These are phyloP conservation scores for Australoheros scitulus DNA, from an alignment of 2,113 vertebrate genomes.

Conservation along the genomic window DNA sequence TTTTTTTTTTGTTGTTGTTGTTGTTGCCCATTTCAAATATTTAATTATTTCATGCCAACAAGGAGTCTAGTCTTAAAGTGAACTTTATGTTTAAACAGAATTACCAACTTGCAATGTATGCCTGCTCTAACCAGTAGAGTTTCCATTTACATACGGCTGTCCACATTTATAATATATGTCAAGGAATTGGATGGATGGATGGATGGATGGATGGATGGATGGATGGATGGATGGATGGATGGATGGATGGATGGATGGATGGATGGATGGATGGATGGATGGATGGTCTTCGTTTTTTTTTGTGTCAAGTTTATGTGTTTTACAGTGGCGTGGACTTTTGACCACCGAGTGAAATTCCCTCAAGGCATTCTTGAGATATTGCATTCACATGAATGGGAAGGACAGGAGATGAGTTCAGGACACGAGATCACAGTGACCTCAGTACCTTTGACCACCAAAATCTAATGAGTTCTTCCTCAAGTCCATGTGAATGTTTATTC, in stretches of 20 bases:
- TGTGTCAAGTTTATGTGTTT: background rate
- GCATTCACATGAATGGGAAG: background rate
- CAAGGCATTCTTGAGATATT: background rate
- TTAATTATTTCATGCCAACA: background rate
- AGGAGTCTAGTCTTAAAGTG: background rate
- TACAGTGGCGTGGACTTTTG: background rate
- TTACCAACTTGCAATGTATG: background rate
- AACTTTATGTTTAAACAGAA: background rate
- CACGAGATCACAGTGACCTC: background rate
- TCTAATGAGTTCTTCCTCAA: background rate
- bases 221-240: too few relatives aligned
- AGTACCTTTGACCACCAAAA: background rate
- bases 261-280: too few relatives aligned
- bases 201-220: too few relatives aligned
- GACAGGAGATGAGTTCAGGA: background rate
- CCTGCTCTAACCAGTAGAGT: background rate
- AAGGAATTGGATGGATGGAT: background rate
- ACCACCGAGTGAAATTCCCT: background rate
- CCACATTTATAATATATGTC: background rate
- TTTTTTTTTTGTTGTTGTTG: too few relatives aligned
- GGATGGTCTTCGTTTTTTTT: background rate
- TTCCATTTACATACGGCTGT: background rate
- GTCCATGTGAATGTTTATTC: background rate
- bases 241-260: too few relatives aligned
- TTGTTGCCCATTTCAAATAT: too few relatives aligned